Evolutionary conservation across 2,888 invertebrate genomes (phyloP).

Genomic region (Ichneumon xanthorius): DNA sequence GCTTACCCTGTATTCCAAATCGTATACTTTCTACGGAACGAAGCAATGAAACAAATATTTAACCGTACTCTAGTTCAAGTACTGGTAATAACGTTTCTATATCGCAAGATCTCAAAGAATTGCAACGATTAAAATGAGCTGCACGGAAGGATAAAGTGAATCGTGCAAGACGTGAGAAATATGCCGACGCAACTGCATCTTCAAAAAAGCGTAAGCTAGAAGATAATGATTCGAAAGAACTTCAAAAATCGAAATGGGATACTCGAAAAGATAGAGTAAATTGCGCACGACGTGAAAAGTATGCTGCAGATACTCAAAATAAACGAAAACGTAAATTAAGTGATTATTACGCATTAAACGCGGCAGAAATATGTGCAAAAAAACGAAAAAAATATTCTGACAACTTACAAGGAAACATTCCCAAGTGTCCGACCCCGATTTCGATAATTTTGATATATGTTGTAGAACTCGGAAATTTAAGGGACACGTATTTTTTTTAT

Average conservation of each 20-base stretch:
- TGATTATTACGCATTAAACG: not conserved
- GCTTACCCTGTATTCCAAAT: no score
- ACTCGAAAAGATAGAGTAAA: conserved; percentile 22
- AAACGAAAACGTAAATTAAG: conserved; percentile 10
- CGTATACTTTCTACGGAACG: no score
- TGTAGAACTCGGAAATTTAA: no score
- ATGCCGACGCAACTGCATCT: not conserved
- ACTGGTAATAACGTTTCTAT: no score
- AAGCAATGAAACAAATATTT: no score
- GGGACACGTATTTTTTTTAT: no score
- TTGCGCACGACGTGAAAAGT: conserved; percentile 3
- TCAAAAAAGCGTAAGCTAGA: no score
- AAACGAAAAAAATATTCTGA: conserved; percentile 24
- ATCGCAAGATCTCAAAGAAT: not conserved
- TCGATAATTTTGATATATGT: no score
- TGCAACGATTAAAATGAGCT: not conserved
- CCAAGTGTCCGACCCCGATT: no score
- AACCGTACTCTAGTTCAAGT: no score
- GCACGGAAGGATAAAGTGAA: conserved; percentile 24
- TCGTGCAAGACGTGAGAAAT: conserved; percentile 5
- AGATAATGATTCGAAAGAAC: not conserved
- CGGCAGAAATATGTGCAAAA: not conserved
- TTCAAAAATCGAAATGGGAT: not conserved
- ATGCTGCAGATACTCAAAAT: not conserved
- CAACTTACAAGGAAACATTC: conserved; percentile 4